These are phyloP conservation scores for Etheostoma nigrum DNA, from an alignment of 2,797 vertebrate species.

Conservation along the genomic window DNA sequence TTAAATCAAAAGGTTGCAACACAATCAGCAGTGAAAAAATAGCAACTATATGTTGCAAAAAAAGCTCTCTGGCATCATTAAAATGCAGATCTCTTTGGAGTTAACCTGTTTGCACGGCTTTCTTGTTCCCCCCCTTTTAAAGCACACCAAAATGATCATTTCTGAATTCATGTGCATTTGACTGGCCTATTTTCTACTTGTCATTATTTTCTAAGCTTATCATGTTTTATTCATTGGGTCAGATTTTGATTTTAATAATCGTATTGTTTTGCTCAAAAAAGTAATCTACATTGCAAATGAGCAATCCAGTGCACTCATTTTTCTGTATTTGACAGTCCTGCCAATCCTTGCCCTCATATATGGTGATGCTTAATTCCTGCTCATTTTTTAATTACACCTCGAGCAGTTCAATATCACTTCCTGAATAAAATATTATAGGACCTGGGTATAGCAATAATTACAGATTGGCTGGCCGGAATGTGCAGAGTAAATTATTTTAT, in stretches of 20 bases:
- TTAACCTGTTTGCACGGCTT: conserved; percentile 57
- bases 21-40: conserved; percentile 38
- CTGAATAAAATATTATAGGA: conserved; percentile 78
- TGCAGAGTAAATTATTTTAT: conserved; percentile 75
- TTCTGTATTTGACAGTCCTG: conserved; percentile 62
- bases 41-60: conserved; percentile 5
- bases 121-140: conserved; percentile 7
- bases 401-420: conserved; percentile 72
- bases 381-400: conserved; percentile 76
- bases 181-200: conserved; percentile 60
- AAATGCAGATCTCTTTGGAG: conserved; percentile 52
- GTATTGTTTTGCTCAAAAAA: conserved; percentile 71
- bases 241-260: conserved; percentile 75
- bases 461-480: conserved; percentile 60
- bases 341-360: conserved; percentile 52
- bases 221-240: conserved; percentile 76
- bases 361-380: conserved; percentile 56
- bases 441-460: conserved; percentile 73
- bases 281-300: conserved; percentile 74
- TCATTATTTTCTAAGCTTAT: conserved; percentile 56
- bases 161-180: conserved; percentile 47
- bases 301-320: conserved; percentile 33
- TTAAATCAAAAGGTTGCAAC: conserved; percentile 41
- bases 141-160: conserved; percentile 40
- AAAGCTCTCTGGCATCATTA: conserved; percentile 41